These are phyloP conservation scores for Meteorus cinctellus DNA, from an alignment of 2,888 invertebrate species.

Conservation along the genomic window DNA sequence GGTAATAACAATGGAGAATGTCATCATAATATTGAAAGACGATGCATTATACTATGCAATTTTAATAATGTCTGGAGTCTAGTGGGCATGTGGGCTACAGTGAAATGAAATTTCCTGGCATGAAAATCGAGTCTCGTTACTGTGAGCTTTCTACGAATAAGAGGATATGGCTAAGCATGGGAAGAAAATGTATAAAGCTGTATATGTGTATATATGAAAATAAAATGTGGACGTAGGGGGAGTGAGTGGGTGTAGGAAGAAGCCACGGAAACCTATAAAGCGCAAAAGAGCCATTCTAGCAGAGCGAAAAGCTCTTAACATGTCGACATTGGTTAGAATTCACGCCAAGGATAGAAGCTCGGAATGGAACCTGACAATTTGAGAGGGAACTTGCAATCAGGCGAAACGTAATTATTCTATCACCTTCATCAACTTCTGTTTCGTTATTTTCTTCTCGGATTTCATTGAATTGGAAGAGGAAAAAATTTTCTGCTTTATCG, in stretches of 20 bases:
- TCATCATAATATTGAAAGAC: not conserved
- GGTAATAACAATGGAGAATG: not conserved
- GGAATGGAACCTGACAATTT: conserved; percentile 68
- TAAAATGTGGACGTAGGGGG: not conserved
- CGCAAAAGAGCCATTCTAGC: conserved; percentile 33
- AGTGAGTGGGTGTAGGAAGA: conserved; percentile 11
- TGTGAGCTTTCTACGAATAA: conserved; percentile 20
- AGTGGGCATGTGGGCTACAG: not conserved
- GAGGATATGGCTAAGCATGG: conserved; percentile 8
- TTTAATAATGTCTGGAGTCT: conserved; percentile 8
- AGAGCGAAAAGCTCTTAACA: conserved; percentile 67
- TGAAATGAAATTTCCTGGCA: conserved; percentile 35
- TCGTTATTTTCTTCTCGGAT: not conserved
- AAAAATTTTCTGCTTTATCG: not conserved
- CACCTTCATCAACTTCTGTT: conserved; percentile 31
- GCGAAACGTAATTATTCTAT: conserved; percentile 66
- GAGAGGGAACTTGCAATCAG: conserved; percentile 65
- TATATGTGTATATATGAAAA: conserved; percentile 10
- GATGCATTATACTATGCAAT: conserved; percentile 11
- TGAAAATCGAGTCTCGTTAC: conserved; percentile 29
- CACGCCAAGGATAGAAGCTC: conserved; percentile 47
- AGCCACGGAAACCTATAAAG: conserved; percentile 41
- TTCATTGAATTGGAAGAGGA: not conserved
- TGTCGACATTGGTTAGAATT: conserved; percentile 65
- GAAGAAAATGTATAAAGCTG: conserved; percentile 2